Conservation (phyloP, 2,888 invertebrate genomes). For the Aphodius granarius region DNA sequence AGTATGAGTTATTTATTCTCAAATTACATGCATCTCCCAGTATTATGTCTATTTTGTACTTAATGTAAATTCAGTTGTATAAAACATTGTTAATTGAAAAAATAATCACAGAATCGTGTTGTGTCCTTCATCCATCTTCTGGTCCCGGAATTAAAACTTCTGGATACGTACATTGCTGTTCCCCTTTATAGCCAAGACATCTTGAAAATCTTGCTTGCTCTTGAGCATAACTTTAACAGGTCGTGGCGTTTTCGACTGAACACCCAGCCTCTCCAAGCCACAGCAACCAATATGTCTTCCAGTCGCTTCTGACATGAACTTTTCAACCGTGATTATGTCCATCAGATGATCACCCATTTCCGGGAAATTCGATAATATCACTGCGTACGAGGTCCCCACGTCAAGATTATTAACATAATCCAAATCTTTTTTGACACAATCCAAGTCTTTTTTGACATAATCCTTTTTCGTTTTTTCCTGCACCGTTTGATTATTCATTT, state of each 20-base stretch:
- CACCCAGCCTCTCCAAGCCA: not conserved
- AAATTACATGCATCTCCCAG: too few species aligned
- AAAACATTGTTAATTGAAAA: too few species aligned
- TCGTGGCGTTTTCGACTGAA: not conserved
- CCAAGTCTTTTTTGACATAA: not conserved
- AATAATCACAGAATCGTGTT: too few species aligned
- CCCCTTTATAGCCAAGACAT: not conserved
- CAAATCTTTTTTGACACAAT: not conserved
- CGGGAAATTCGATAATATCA: not conserved
- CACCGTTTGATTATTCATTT: not conserved
- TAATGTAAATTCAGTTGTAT: too few species aligned
- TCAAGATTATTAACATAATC: not conserved
- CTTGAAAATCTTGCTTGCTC: not conserved
- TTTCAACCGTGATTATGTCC: not conserved
- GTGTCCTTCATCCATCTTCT: not conserved
- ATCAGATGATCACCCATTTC: not conserved
- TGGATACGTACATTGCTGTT: not conserved
- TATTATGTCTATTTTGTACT: too few species aligned
- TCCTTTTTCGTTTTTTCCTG: not conserved
- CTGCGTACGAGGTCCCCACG: not conserved
- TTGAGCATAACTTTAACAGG: not conserved
- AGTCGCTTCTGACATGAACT: not conserved
- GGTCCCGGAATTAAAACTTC: not conserved
- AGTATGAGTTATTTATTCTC: too few species aligned
- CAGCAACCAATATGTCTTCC: not conserved